Evolutionary conservation across 1,140 invertebrate species (phyloP).

Genomic region (Heliconius nattereri): DNA sequence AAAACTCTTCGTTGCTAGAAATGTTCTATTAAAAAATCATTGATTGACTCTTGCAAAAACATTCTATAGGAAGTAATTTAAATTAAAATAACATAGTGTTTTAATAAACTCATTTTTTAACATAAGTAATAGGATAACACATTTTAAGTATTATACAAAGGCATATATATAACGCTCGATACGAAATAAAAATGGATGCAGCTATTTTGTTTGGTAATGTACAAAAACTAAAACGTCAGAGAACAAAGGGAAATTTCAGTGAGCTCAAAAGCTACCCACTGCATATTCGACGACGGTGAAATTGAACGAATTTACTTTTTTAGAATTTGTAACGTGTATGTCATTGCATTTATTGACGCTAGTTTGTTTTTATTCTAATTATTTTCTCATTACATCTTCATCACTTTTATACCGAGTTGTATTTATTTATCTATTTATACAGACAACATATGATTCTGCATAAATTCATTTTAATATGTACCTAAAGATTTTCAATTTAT

Average conservation of each 20-base stretch:
- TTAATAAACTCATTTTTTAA: not conserved
- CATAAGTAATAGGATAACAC: no score
- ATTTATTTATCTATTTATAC: no score
- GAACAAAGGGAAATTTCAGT: constrained; percentile 7
- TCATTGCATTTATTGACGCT: not conserved
- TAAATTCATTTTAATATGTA: no score
- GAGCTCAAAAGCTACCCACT: not conserved
- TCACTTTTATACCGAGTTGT: no score
- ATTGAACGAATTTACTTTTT: not conserved
- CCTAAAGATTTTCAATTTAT: no score
- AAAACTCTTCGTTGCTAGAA: not conserved
- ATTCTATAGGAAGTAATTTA: not conserved
- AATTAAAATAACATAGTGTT: not conserved
- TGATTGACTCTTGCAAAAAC: not conserved
- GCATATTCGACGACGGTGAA: not conserved
- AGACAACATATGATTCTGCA: no score
- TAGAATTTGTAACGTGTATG: not conserved
- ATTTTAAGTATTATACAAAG: no score
- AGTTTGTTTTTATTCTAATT: no score
- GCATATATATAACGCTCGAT: no score
- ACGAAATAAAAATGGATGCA: not conserved
- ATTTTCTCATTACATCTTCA: no score
- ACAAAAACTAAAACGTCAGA: not conserved
- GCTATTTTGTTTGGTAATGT: not conserved
- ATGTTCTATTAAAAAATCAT: not conserved